Evolutionary conservation across 2,797 vertebrate genomes (phyloP).

Genomic region (Echiichthys vipera): DNA sequence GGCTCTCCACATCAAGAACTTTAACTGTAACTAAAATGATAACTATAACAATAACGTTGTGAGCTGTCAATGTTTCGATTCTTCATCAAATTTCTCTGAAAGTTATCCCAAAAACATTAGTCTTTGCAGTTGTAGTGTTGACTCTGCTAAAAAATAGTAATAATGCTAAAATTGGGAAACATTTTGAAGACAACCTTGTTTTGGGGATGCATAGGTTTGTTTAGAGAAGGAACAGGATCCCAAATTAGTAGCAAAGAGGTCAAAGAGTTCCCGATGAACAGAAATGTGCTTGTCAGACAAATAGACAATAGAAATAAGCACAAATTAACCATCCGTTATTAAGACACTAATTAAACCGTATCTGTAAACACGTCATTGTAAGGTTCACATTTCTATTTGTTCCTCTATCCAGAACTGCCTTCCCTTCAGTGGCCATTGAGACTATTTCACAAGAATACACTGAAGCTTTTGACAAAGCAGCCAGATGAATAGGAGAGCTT

Average conservation of each 20-base stretch:
- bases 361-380: slow-evolving; percentile 37
- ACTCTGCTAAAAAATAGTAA: too few species aligned
- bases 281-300: slow-evolving; percentile 41
- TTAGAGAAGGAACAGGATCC: slow-evolving; percentile 34
- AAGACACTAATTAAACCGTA: slow-evolving; percentile 38
- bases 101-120: too few species aligned
- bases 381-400: slow-evolving; percentile 20
- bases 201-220: slow-evolving; percentile 27
- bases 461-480: slow-evolving; percentile 38
- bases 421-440: slow-evolving; percentile 15
- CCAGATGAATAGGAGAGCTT: slow-evolving; percentile 13
- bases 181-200: slow-evolving; percentile 17
- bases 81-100: too few species aligned
- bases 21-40: too few species aligned
- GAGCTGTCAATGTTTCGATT: too few species aligned
- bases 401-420: slow-evolving; percentile 3
- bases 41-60: too few species aligned
- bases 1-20: too few species aligned
- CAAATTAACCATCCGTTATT: slow-evolving; percentile 39
- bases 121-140: too few species aligned
- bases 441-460: slow-evolving; percentile 20
- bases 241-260: slow-evolving; percentile 52
- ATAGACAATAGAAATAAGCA: slow-evolving; percentile 12
- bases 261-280: slow-evolving; percentile 52
- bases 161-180: neutral